Conservation (phyloP, 2,113 vertebrate species). For the Bungarus multicinctus region DNA sequence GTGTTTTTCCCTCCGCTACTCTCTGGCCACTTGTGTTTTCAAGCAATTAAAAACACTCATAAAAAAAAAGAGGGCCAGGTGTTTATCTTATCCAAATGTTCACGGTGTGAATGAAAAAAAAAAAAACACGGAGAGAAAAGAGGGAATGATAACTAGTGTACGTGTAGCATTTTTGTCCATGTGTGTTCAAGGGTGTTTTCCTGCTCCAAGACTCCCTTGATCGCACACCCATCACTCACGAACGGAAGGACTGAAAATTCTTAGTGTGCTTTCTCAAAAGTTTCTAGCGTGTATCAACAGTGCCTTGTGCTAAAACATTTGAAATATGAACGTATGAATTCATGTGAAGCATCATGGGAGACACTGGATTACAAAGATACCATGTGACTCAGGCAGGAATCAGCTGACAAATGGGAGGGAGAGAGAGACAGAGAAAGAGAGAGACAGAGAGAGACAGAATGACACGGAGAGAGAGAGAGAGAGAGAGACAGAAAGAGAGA, state of each 20-base stretch:
- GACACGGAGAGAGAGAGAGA: too few relatives aligned
- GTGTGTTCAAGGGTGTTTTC: not conserved
- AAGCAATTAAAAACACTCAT: conserved; percentile 23
- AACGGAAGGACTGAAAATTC: conserved; percentile 26
- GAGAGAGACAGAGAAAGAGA: too few relatives aligned
- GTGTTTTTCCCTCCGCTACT: conserved; percentile 15
- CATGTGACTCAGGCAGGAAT: not conserved
- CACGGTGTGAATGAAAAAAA: not conserved
- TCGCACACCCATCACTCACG: conserved; percentile 28
- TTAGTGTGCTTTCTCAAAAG: conserved; percentile 16
- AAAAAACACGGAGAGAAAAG: not conserved
- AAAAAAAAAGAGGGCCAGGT: not conserved
- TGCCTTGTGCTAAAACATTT: conserved; percentile 24
- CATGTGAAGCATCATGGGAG: not conserved
- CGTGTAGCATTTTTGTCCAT: not conserved
- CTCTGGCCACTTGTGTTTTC: conserved; percentile 24
- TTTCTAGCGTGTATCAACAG: conserved; percentile 23
- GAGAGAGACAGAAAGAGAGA: rapidly evolving
- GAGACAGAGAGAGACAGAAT: too few relatives aligned
- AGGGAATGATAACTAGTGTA: not conserved
- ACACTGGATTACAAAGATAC: not conserved
- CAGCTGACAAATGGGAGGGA: not conserved
- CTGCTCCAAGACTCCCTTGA: conserved; percentile 11
- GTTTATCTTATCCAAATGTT: conserved; percentile 30
- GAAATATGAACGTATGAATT: conserved; percentile 39